Conservation (phyloP, 2,113 vertebrate species). For the Peromyscus leucopus region DNA sequence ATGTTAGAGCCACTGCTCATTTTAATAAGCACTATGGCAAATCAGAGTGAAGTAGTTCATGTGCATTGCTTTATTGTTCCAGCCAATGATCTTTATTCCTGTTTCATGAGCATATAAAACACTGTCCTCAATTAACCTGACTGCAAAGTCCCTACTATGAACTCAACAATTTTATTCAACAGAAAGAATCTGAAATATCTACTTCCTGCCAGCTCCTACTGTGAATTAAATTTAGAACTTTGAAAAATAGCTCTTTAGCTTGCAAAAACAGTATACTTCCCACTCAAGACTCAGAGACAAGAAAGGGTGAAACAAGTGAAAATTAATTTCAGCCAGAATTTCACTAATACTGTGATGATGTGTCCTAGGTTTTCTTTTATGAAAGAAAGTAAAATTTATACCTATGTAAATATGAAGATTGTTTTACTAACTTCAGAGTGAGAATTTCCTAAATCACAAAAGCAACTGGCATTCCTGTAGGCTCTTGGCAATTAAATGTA, state of each 20-base stretch:
- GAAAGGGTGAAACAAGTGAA: not conserved
- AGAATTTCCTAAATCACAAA: not conserved
- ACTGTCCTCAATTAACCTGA: not conserved
- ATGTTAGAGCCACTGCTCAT: not conserved
- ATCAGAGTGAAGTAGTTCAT: not conserved
- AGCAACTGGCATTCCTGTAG: not conserved
- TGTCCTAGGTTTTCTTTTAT: not conserved
- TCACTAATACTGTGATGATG: not conserved
- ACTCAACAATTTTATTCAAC: not conserved
- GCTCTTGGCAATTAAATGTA: not conserved
- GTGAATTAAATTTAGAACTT: conserved; percentile 49
- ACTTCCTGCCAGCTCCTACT: not conserved
- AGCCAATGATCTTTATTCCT: not conserved
- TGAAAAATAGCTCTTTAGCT: not conserved
- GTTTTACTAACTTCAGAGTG: not conserved
- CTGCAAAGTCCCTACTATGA: not conserved
- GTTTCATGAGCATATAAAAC: conserved; percentile 21
- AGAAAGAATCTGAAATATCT: not conserved
- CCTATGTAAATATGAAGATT: not conserved
- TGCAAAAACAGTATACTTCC: not conserved
- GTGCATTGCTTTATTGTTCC: not conserved
- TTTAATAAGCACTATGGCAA: not conserved
- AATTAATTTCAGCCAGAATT: not conserved
- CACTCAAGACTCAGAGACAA: not conserved
- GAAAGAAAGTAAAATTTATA: not conserved